Conservation (phyloP, 2,888 invertebrate species). For the Lumbricus terrestris region DNA sequence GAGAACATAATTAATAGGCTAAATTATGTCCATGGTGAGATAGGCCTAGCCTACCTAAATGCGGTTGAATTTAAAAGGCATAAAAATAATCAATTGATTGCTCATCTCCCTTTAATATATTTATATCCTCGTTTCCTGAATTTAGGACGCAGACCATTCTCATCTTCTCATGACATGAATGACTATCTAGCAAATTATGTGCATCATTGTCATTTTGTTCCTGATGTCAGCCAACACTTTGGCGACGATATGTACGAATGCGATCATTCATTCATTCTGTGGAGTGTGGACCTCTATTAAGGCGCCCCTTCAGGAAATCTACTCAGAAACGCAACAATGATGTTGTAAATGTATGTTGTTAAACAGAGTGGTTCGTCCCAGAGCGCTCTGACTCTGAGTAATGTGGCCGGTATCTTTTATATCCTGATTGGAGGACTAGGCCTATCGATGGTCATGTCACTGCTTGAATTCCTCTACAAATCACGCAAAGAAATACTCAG, state of each 20-base stretch:
- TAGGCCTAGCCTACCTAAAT: too few relatives aligned
- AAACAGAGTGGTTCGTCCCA: conserved; percentile 61
- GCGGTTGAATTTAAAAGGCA: neutral
- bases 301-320: too few relatives aligned
- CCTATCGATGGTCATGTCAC: conserved; percentile 84
- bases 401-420: conserved; percentile 99
- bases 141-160: too few relatives aligned
- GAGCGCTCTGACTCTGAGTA: conserved; percentile 80
- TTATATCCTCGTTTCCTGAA: too few relatives aligned
- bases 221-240: too few relatives aligned
- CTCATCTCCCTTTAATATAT: neutral
- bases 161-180: too few relatives aligned
- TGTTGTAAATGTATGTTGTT: neutral
- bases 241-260: too few relatives aligned
- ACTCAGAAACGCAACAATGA: neutral
- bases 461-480: conserved; percentile 93
- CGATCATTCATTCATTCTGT: too few relatives aligned
- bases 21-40: neutral
- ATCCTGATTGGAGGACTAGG: conserved; percentile 92
- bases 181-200: too few relatives aligned
- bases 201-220: too few relatives aligned
- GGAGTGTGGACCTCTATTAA: too few relatives aligned
- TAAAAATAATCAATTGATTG: neutral
- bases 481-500: conserved; percentile 52
- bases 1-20: too few relatives aligned